phyloP scores from a whole-genome alignment of 2,888 invertebrate species.

The Ochropleura plecta region DNA sequence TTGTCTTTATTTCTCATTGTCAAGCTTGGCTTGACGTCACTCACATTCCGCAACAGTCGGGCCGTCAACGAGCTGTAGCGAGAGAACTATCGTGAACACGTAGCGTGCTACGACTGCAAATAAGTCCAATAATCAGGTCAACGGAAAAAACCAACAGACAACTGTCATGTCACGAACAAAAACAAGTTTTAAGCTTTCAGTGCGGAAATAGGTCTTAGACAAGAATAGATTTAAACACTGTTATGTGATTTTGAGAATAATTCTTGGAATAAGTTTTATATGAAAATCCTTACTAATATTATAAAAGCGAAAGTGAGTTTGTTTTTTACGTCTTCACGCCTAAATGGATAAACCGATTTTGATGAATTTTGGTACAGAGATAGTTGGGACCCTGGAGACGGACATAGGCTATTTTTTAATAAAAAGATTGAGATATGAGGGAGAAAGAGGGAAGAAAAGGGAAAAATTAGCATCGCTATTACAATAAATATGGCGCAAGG shows the following conservation, averaged over 20 bases:
- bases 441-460: too few species aligned
- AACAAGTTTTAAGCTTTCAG: constrained; percentile 7
- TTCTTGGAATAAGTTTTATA: not conserved
- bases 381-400: too few species aligned
- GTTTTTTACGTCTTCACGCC: too few species aligned
- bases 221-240: not conserved
- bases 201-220: not conserved
- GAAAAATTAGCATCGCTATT: too few species aligned
- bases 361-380: too few species aligned
- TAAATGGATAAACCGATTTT: too few species aligned
- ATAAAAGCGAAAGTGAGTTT: too few species aligned
- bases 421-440: too few species aligned
- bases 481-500: too few species aligned
- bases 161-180: constrained; percentile 4
- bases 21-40: not conserved
- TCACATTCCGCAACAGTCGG: constrained; percentile 10
- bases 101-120: constrained; percentile 44
- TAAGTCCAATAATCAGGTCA: constrained; percentile 47
- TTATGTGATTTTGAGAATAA: not conserved
- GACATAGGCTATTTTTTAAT: too few species aligned
- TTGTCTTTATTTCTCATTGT: not conserved
- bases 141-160: constrained; percentile 19
- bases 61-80: constrained; percentile 15
- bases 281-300: not conserved
- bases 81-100: constrained; percentile 14